Conservation (phyloP, 2,113 vertebrate species). For the Aepyceros melampus region DNA sequence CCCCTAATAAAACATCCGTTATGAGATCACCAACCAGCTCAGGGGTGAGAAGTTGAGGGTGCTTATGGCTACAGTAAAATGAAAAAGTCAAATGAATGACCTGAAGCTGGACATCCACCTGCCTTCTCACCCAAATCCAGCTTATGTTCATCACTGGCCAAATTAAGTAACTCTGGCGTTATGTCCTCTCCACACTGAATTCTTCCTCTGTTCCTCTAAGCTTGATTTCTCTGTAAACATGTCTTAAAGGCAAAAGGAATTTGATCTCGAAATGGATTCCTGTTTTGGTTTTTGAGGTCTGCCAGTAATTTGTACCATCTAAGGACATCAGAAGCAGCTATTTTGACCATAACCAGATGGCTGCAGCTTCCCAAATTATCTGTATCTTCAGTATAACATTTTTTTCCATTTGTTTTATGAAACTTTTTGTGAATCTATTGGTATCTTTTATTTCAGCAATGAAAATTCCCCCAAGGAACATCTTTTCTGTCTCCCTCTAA, state of each 20-base stretch:
- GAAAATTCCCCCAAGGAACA: constrained; percentile 58
- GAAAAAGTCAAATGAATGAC: not conserved
- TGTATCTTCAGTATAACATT: constrained; percentile 61
- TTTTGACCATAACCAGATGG: constrained; percentile 78
- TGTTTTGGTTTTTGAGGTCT: constrained; percentile 65
- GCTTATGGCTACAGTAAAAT: not conserved
- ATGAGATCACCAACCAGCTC: not conserved
- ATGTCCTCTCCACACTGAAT: constrained; percentile 9
- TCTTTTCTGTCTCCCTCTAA: constrained; percentile 43
- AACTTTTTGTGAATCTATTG: constrained; percentile 52
- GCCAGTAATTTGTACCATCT: constrained; percentile 66
- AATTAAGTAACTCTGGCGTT: not conserved
- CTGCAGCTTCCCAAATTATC: constrained; percentile 68
- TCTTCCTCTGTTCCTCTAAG: constrained; percentile 38
- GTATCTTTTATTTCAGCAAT: constrained; percentile 58
- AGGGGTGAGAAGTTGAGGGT: not conserved
- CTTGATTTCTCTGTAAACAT: constrained; percentile 57
- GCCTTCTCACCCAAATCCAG: not conserved
- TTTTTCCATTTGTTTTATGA: constrained; percentile 49
- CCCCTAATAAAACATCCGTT: not conserved
- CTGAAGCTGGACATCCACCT: not conserved
- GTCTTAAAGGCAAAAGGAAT: constrained; percentile 70
- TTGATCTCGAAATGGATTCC: constrained; percentile 61
- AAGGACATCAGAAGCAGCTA: constrained; percentile 61
- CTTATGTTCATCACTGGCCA: not conserved